Conservation (phyloP, 2,113 vertebrate genomes). For the Mirza zaza region DNA sequence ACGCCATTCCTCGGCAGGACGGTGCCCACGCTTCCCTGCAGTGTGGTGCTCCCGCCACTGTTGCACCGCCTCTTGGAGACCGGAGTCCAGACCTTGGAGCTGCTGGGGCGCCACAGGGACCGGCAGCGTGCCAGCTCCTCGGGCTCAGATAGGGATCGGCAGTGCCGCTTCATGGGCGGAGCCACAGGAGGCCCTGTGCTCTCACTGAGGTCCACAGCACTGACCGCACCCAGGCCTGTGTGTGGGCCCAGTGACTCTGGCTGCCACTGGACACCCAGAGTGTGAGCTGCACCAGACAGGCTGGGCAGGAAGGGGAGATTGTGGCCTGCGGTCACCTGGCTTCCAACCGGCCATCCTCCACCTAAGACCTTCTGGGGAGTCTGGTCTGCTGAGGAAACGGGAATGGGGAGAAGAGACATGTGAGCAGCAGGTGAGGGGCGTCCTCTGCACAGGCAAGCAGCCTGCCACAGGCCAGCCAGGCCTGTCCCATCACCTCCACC, state of each 20-base stretch:
- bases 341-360: conserved; percentile 75
- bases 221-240: conserved; percentile 79
- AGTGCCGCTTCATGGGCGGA: conserved; percentile 86
- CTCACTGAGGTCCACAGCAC: conserved; percentile 80
- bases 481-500: no score
- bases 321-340: conserved; percentile 66
- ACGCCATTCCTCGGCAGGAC: conserved; percentile 76
- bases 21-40: conserved; percentile 72
- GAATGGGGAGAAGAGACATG: background rate
- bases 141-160: conserved; percentile 86
- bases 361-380: conserved; percentile 82
- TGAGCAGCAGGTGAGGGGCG: background rate
- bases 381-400: conserved; percentile 74
- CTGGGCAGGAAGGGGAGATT: conserved; percentile 73
- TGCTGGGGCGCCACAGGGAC: conserved; percentile 85
- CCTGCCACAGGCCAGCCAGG: no score
- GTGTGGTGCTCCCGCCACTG: conserved; percentile 82
- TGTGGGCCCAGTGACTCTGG: conserved; percentile 63
- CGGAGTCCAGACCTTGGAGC: conserved; percentile 87
- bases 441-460: background rate
- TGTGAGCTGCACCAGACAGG: conserved; percentile 45
- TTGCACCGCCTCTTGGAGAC: conserved; percentile 87
- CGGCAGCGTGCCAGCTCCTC: conserved; percentile 85
- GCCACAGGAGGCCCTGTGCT: conserved; percentile 80
- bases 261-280: conserved; percentile 79